Base-by-base conservation (phyloP, 2,797 vertebrate genomes). In the Fundulus diaphanus region DNA sequence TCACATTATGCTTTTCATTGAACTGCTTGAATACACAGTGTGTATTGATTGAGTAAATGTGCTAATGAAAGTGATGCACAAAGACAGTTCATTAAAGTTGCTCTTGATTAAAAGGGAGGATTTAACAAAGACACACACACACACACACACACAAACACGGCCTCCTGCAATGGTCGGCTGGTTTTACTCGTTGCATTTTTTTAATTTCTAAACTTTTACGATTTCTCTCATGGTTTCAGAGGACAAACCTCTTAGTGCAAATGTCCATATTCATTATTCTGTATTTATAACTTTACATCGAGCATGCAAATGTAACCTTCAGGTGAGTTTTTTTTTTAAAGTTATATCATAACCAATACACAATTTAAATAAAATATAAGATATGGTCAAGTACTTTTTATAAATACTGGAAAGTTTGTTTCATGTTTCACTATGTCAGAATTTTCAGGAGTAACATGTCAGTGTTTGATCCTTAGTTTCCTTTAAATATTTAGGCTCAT, bases 21-120 rank as follows among this genome's bases (percentile, higher is more conserved):
- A 93, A 91, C 79, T 92, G 92, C 91, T 90, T 93, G 92, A 93
- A 92, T 85, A 92, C 91, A 92, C 93, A 92, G 93, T 87, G 84
- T 7, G 87, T 95, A 95, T 95, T 94, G 95, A 95, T 94, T 95
- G 90, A 93, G 90, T 92, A 92, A 94, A 93, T 90, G 94, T 93
- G 92, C 93, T 94, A 94, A 95, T 95, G 94, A 94, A 95, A 93
- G 93, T 93, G 92, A 94, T 94, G 92, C 89, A 89, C 90, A 92
- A 81, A 93, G 93, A 93, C 93, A 94, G 88, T 94, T 95, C 92
- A 95, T 94, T 95, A 94, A 93, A 95, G 93, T 90, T 90, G 73
- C 85, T 76, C 86, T 95, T 94, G 94, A 94, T 94, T 95, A 94
- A 93, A 94, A 91, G 85, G 87, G 89, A 91, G 90, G 75, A 73